Evolutionary conservation across 37 sponge, comb jelly and placozoan species (phyloP).

Genomic region (Hexactinellida sp.): DNA sequence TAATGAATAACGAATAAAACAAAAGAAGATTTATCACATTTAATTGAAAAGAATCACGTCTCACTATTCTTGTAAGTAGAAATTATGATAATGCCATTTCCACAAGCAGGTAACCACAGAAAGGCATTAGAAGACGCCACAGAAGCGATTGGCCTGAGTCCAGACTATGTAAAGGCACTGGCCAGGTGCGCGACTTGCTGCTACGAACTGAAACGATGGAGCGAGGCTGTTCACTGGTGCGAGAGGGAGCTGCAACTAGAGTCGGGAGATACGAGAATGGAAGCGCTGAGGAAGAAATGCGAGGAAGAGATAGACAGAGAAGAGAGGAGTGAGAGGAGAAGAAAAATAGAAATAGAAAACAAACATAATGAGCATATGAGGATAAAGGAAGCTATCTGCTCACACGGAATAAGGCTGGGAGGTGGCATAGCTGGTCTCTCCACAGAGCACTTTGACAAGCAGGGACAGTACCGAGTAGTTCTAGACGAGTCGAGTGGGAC

Average conservation of each 20-base stretch:
- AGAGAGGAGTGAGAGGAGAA: neutral
- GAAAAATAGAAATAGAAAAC: conserved; percentile 12
- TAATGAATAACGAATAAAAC: no score
- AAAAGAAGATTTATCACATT: no score
- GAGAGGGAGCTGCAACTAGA: conserved; percentile 42
- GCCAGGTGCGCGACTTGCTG: conserved; percentile 52
- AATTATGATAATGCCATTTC: no score
- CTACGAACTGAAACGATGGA: conserved; percentile 30
- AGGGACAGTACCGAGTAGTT: conserved; percentile 21
- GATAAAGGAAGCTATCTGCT: neutral
- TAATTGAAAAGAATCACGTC: no score
- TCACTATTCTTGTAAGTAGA: no score
- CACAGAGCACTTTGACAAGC: neutral
- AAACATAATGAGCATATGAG: neutral
- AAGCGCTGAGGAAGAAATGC: conserved; percentile 26
- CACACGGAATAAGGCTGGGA: neutral
- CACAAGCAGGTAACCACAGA: conserved; percentile 56
- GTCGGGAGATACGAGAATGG: conserved; percentile 16
- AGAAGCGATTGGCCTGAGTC: conserved; percentile 38
- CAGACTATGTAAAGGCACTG: conserved; percentile 55
- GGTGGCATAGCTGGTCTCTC: neutral
- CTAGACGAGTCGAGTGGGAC: conserved; percentile 26
- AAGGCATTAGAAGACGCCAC: conserved; percentile 47
- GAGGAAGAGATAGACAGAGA: conserved; percentile 48
- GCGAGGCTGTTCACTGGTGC: conserved; percentile 65